Conservation (phyloP, 2,113 vertebrate genomes). For the Galeopterus variegatus region DNA sequence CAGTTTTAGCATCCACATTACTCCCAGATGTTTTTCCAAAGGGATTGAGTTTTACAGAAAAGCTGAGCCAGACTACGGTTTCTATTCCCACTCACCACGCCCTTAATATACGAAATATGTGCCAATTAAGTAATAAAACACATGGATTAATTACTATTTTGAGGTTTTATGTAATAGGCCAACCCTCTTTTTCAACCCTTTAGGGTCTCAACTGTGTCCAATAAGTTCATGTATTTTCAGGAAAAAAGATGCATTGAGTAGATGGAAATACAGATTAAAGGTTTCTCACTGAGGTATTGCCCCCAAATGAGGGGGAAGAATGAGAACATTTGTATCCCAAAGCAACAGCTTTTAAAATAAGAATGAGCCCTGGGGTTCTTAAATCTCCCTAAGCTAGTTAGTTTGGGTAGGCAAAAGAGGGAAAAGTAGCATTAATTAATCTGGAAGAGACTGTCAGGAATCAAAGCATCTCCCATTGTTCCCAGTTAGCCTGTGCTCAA, state of each 20-base stretch:
- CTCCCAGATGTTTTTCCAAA: conserved; percentile 88
- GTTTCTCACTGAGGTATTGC: neutral
- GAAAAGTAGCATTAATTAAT: neutral
- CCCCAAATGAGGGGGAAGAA: neutral
- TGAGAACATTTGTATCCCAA: conserved; percentile 32
- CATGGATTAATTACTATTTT: conserved; percentile 68
- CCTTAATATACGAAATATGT: conserved; percentile 67
- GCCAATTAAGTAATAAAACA: conserved; percentile 64
- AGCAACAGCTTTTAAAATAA: conserved; percentile 32
- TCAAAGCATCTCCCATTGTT: neutral
- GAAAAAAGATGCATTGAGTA: neutral
- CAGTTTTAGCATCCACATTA: conserved; percentile 83
- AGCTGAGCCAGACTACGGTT: conserved; percentile 53
- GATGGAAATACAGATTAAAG: conserved; percentile 60
- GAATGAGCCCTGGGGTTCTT: conserved; percentile 51
- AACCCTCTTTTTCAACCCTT: conserved; percentile 60
- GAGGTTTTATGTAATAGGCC: conserved; percentile 49
- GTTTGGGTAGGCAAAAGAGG: neutral
- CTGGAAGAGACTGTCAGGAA: conserved; percentile 26
- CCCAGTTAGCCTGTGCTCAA: conserved; percentile 37
- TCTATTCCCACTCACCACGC: conserved; percentile 69
- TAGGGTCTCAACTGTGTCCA: conserved; percentile 33
- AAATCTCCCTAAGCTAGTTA: neutral
- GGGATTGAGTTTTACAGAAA: conserved; percentile 70
- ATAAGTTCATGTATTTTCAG: conserved; percentile 31